phyloP scores from a whole-genome alignment of 2,888 invertebrate genomes.

The Argyresthia albistria region DNA sequence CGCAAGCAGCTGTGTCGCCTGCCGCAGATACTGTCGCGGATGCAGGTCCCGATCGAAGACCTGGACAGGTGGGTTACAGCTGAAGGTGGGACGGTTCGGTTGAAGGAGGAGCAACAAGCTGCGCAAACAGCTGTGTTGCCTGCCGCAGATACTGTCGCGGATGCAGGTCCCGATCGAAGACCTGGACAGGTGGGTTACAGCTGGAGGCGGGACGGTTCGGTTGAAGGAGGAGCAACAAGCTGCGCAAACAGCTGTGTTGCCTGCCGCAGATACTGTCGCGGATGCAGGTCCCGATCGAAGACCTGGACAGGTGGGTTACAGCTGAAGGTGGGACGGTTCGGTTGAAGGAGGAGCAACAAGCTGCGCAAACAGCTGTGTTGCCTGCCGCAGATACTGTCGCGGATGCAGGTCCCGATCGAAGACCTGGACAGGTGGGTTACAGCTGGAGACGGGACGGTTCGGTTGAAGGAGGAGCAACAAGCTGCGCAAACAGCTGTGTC shows the following conservation, averaged over 20 bases:
- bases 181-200: constrained; percentile 42
- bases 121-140: constrained; percentile 55
- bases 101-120: constrained; percentile 63
- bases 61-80: constrained; percentile 42
- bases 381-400: constrained; percentile 51
- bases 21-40: constrained; percentile 48
- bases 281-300: constrained; percentile 60
- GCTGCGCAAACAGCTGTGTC: constrained; percentile 56
- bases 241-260: constrained; percentile 57
- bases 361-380: constrained; percentile 58
- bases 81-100: constrained; percentile 12
- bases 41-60: constrained; percentile 62
- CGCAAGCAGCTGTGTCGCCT: constrained; percentile 57
- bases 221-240: constrained; percentile 60
- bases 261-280: constrained; percentile 54
- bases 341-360: constrained; percentile 61
- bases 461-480: constrained; percentile 63
- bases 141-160: constrained; percentile 46
- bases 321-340: too few species aligned
- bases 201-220: constrained; percentile 11
- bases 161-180: constrained; percentile 63
- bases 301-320: too few species aligned
- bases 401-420: constrained; percentile 60
- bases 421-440: too few species aligned
- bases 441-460: too few species aligned